A percentile compares a stretch with the other conserved stretches of the same genome.
phyloP scores from a whole-genome alignment of 2,888 invertebrate species.

The Drosophila neonasuta region DNA sequence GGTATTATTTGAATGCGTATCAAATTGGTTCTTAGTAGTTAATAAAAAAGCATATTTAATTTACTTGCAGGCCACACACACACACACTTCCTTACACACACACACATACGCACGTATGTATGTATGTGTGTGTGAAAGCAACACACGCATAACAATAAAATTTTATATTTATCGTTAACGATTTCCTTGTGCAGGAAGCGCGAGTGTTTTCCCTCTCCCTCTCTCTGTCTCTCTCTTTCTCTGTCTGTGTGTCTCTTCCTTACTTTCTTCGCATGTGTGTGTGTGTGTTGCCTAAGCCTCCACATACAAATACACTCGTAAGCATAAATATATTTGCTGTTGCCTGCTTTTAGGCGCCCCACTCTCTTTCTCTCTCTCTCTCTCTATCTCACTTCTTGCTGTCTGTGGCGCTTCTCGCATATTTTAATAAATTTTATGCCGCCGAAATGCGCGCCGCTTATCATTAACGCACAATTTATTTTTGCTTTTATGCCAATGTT shows the following conservation, averaged over 20 bases:
- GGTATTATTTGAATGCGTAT: constrained; percentile 75
- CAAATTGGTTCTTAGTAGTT: constrained; percentile 78
- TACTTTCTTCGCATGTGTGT: constrained; percentile 15
- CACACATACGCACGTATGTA: constrained; percentile 9
- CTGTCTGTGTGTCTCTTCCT: neutral
- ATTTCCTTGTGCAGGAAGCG: constrained; percentile 65
- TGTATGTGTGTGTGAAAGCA: constrained; percentile 38
- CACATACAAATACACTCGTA: constrained; percentile 45
- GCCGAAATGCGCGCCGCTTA: constrained; percentile 74
- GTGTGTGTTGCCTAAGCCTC: constrained; percentile 43
- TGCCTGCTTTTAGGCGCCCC: constrained; percentile 49
- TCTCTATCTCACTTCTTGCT: constrained; percentile 1
- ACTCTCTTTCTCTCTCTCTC: neutral
- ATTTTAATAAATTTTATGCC: constrained; percentile 78
- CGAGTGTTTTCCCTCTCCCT: constrained; percentile 23
- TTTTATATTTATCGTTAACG: constrained; percentile 79
- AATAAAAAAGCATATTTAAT: constrained; percentile 78
- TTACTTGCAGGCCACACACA: constrained; percentile 62
- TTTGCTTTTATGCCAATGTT: constrained; percentile 70
- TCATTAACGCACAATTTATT: constrained; percentile 79
- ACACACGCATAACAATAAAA: constrained; percentile 76
- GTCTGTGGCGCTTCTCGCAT: constrained; percentile 63
- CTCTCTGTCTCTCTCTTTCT: neutral
- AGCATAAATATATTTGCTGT: constrained; percentile 64
- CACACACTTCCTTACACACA: constrained; percentile 10